Percentiles rank a stretch among this genome's conserved stretches.
These are phyloP conservation scores for Eurosta solidaginis DNA, from an alignment of 1,140 invertebrate genomes.

Conservation along the genomic window DNA sequence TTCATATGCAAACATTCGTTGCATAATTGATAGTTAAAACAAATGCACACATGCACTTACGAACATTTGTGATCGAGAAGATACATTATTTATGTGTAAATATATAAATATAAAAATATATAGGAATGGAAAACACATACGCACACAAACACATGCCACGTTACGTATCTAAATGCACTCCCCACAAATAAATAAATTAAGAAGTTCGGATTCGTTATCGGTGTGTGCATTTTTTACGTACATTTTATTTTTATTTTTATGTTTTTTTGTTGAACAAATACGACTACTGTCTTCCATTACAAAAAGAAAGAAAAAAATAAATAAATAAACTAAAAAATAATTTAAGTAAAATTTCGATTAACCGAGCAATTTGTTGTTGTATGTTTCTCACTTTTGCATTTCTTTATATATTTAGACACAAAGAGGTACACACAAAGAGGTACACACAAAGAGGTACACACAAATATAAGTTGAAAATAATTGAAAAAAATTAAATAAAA, in stretches of 20 bases:
- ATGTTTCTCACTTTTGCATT: conserved; percentile 27
- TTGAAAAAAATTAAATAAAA: not conserved
- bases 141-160: not conserved
- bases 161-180: not conserved
- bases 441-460: not conserved
- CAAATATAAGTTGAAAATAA: not conserved
- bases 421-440: not conserved
- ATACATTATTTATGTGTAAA: no score
- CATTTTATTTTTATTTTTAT: not conserved
- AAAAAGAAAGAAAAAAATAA: not conserved
- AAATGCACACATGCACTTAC: no score
- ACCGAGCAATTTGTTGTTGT: conserved; percentile 7
- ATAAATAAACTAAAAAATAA: not conserved
- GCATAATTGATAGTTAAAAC: not conserved
- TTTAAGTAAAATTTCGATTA: not conserved
- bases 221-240: not conserved
- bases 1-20: not conserved
- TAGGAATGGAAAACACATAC: no score
- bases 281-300: conserved; percentile 25
- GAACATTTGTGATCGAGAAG: no score
- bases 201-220: not conserved
- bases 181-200: not conserved
- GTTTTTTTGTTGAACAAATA: no score
- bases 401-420: not conserved
- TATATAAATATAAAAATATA: no score